Evolutionary conservation across 2,797 vertebrate species (phyloP).

Genomic region (Falco naumanni): DNA sequence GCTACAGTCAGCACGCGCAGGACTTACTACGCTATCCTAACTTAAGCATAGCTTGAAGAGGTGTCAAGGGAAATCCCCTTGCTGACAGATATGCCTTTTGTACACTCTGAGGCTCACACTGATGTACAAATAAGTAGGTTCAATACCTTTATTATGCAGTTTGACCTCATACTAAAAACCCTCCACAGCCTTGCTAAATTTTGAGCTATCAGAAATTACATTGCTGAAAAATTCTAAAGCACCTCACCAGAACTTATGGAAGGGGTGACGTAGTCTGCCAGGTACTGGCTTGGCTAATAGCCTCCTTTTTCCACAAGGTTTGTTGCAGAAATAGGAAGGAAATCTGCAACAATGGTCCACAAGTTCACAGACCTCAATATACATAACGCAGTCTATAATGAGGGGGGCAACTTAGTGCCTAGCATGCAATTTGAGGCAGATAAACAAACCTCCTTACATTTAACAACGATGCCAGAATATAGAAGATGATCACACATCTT

Average conservation of each 20-base stretch:
- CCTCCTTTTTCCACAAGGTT: background rate
- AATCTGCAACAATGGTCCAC: background rate
- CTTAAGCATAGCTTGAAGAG: background rate
- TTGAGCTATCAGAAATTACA: background rate
- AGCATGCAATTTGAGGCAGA: background rate
- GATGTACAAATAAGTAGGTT: background rate
- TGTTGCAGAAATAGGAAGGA: background rate
- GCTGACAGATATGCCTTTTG: background rate
- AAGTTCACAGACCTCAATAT: background rate
- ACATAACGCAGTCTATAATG: background rate
- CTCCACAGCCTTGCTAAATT: background rate
- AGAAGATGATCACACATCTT: background rate
- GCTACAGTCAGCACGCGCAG: background rate
- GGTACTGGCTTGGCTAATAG: background rate
- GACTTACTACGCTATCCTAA: background rate
- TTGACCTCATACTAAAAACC: background rate
- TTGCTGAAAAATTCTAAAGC: background rate
- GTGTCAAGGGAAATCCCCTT: background rate
- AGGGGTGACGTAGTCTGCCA: background rate
- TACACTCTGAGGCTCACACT: background rate
- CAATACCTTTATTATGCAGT: background rate
- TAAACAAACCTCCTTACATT: background rate
- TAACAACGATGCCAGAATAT: background rate
- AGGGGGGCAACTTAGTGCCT: background rate
- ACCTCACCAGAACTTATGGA: background rate